phyloP scores from a whole-genome alignment of 1,140 invertebrate species.

The Mactra quadrangularis region DNA sequence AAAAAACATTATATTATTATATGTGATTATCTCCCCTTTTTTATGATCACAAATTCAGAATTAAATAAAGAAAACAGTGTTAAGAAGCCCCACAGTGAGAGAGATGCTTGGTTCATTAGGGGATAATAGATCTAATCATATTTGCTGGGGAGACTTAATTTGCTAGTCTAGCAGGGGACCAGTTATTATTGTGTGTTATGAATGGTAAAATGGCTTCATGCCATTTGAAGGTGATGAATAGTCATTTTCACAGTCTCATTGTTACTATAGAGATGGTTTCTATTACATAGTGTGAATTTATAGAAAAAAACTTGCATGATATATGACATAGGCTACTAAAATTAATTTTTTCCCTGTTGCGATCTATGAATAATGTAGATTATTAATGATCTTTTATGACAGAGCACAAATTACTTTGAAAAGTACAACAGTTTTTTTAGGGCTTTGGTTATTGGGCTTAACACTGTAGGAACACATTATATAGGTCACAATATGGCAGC shows the following conservation, averaged over 20 bases:
- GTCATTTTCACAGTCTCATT: not conserved
- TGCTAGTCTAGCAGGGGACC: slow-evolving; percentile 10
- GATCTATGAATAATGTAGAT: no score
- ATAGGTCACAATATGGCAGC: no score
- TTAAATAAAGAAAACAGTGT: no score
- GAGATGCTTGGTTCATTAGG: slow-evolving; percentile 12
- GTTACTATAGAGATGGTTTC: slow-evolving; percentile 18
- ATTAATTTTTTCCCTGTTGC: not conserved
- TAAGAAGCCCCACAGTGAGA: not conserved
- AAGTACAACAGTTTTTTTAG: no score
- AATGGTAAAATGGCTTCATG: not conserved
- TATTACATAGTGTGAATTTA: slow-evolving; percentile 21
- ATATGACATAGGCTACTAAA: slow-evolving; percentile 6
- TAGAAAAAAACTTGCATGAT: not conserved
- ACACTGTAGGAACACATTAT: no score
- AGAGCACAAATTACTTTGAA: no score
- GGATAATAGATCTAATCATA: slow-evolving; percentile 38
- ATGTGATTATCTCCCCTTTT: no score
- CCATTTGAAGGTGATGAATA: not conserved
- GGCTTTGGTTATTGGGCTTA: no score
- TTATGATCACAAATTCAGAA: no score
- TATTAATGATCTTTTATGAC: no score
- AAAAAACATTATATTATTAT: no score
- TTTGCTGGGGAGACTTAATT: slow-evolving; percentile 30
- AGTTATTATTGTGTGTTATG: slow-evolving; percentile 2